Base-by-base conservation (phyloP, 2,113 vertebrate genomes). In the Centropristis striata region DNA sequence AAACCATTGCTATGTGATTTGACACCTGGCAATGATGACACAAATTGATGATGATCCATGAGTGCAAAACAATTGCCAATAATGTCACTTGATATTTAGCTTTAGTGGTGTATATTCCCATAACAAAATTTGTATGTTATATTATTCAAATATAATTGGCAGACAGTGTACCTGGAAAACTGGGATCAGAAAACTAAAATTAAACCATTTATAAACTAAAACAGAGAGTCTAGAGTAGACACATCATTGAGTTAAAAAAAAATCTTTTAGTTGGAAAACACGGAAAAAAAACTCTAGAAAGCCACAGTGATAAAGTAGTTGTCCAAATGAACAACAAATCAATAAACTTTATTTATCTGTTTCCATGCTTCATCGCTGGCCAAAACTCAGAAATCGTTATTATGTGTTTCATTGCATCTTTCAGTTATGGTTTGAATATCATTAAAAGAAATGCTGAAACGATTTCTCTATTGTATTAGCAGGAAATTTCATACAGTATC, bases 401-500 rank as follows among this genome's bases (percentile, higher is more conserved):
- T 36, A 3, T n/a, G 46, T 39, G 15, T 25, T 53, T 5, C 42
- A 59, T 18, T 37, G 23, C 8, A 41, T 37, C 13, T 41, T 64
- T 64, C 36, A 46, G 16, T 36, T 23, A 57, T 65, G 4, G 42
- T 41, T 8, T 78, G 37, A 39, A 71, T 8, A 36, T 54, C 44
- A 66, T 27, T 21, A 27, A 41, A 70, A 59, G 0, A 44, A 11
- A 27, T 18, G 3, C 51, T 63, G 25, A 47, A 69, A 46, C 2
- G 36, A 46, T 64, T 47, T 66, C 20, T 82, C 8, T 23, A 2
- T 47, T 73, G 25, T 66, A 54, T 76, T 20, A 36, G 44, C 10
- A 14, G n/a, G 25, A 39, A 16, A 6, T 25, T n/a, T 61, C 47
- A 44, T 9, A n/a, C 65, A 73, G 16, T 60, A 72, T 84, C 46